Evolutionary conservation across 2,888 invertebrate genomes (phyloP).

Genomic region (Griposia aprilina): DNA sequence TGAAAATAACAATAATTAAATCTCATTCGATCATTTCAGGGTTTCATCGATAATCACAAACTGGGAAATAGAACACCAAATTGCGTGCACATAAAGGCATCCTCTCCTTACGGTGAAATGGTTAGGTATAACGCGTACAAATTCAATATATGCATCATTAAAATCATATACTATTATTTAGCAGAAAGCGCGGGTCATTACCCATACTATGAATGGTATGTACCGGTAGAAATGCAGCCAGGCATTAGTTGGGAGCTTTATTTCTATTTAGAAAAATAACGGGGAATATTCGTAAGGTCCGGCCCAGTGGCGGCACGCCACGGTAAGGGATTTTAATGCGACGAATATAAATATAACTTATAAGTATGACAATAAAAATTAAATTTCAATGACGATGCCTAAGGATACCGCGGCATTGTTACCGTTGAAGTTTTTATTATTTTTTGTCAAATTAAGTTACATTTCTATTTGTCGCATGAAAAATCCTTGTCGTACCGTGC

Average conservation of each 20-base stretch:
- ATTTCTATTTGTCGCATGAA: no score
- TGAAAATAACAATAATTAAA: neutral
- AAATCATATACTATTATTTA: neutral
- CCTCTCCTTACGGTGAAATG: constrained; percentile 11
- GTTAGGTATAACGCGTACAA: constrained; percentile 16
- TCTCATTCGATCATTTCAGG: constrained; percentile 17
- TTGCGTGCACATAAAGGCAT: constrained; percentile 18
- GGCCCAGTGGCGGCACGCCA: no score
- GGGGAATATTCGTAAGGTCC: neutral
- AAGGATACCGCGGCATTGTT: no score
- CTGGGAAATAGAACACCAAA: neutral
- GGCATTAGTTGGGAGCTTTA: constrained; percentile 6
- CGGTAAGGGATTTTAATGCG: no score
- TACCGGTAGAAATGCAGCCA: constrained; percentile 19
- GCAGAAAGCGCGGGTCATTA: accelerated
- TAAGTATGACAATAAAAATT: no score
- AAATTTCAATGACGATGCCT: no score
- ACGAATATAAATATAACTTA: no score
- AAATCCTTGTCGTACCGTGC: no score
- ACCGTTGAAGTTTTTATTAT: neutral
- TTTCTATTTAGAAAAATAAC: neutral
- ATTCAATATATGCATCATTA: constrained; percentile 7
- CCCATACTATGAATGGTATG: constrained; percentile 10
- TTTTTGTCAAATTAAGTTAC: neutral
- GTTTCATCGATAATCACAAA: accelerated